Evolutionary conservation across 2,888 invertebrate species (phyloP).

Genomic region (Gibbula magus): DNA sequence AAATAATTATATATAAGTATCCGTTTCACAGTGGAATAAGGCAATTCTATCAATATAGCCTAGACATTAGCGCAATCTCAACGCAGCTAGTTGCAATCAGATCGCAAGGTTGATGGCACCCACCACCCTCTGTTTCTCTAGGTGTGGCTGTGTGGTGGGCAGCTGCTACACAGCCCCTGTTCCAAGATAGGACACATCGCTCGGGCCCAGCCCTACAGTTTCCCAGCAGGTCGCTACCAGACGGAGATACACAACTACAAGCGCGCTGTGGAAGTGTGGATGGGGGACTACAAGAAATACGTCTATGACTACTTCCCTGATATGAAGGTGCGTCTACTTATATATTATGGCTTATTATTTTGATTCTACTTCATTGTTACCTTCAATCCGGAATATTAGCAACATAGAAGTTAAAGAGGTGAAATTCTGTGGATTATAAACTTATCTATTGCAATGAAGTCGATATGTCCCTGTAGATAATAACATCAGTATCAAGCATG

Average conservation of each 20-base stretch:
- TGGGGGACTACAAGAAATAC: constrained; percentile 55
- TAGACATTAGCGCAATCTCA: too few relatives aligned
- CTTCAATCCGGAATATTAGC: too few relatives aligned
- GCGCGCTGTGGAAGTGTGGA: constrained; percentile 65
- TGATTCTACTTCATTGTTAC: not conserved
- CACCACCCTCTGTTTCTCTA: constrained; percentile 16
- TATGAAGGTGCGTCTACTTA: constrained; percentile 56
- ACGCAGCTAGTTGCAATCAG: too few relatives aligned
- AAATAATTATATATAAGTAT: too few relatives aligned
- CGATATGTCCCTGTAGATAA: too few relatives aligned
- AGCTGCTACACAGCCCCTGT: constrained; percentile 65
- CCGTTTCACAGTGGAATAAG: too few relatives aligned
- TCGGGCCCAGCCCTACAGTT: constrained; percentile 64
- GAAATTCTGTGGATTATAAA: too few relatives aligned
- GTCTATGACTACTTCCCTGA: constrained; percentile 60
- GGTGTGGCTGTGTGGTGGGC: constrained; percentile 71
- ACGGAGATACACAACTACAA: constrained; percentile 65
- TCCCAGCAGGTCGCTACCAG: constrained; percentile 55
- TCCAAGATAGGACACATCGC: constrained; percentile 70
- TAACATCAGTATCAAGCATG: too few relatives aligned
- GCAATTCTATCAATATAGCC: too few relatives aligned
- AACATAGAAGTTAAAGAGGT: too few relatives aligned
- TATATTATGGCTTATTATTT: not conserved
- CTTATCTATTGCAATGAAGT: too few relatives aligned
- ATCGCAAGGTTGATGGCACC: too few relatives aligned